A percentile compares a stretch with the other conserved stretches of the same genome.
Conservation (phyloP, 1,140 invertebrate genomes). For the Periplaneta americana region DNA sequence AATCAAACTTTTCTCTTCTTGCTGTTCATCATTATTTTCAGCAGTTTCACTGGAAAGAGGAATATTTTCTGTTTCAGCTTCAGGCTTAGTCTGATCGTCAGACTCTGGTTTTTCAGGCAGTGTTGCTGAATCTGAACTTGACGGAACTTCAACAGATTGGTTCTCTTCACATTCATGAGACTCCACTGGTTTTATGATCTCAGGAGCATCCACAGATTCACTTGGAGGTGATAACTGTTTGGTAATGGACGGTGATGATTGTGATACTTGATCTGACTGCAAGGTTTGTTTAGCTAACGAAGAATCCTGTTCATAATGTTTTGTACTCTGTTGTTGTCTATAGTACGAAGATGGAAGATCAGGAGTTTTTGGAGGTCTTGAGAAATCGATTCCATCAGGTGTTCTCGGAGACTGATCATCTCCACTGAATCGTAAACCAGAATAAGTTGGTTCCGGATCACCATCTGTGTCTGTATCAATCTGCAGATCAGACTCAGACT, state of each 20-base stretch:
- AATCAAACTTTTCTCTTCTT: background rate
- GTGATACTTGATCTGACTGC: background rate
- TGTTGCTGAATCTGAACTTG: too few species aligned
- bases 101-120: background rate
- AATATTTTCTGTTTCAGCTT: background rate
- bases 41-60: background rate
- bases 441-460: slow-evolving; percentile 32
- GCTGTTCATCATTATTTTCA: background rate
- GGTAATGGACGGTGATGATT: background rate
- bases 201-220: background rate
- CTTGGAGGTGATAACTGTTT: background rate
- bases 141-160: too few species aligned
- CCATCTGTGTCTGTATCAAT: slow-evolving; percentile 76
- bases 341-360: slow-evolving; percentile 31
- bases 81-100: background rate
- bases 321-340: slow-evolving; percentile 12
- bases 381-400: slow-evolving; percentile 41
- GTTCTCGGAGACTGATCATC: slow-evolving; percentile 41
- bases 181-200: background rate
- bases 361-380: slow-evolving; percentile 44
- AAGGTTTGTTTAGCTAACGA: background rate
- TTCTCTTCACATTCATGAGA: background rate
- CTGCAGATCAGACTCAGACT: slow-evolving; percentile 76
- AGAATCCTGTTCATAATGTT: background rate
- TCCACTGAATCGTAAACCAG: slow-evolving; percentile 29